phyloP scores from a whole-genome alignment of 2,888 invertebrate genomes.

The Nomada ruficornis region DNA sequence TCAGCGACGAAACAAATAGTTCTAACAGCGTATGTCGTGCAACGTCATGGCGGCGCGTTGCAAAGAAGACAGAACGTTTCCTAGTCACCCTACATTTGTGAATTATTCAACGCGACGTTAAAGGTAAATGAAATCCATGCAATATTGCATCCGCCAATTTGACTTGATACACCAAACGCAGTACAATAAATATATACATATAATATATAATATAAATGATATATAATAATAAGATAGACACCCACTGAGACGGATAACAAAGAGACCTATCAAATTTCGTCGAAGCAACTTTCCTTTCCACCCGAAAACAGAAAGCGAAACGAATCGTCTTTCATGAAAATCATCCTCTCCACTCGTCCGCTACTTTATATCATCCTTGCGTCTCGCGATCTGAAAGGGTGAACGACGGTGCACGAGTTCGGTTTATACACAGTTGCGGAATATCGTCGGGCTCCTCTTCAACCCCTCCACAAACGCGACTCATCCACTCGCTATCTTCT shows the following conservation, averaged over 20 bases:
- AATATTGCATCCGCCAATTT: too few species aligned
- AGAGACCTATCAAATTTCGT: background rate
- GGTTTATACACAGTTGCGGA: slow-evolving; percentile 28
- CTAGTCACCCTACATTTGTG: slow-evolving; percentile 37
- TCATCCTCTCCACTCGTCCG: slow-evolving; percentile 15
- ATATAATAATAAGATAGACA: too few species aligned
- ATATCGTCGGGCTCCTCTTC: slow-evolving; percentile 14
- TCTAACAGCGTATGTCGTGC: background rate
- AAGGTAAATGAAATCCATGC: slow-evolving; percentile 37
- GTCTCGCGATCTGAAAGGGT: slow-evolving; percentile 34
- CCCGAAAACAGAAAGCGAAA: background rate
- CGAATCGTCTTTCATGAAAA: slow-evolving; percentile 21
- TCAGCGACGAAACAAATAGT: too few species aligned
- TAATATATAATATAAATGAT: too few species aligned
- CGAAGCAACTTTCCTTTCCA: too few species aligned
- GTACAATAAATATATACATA: too few species aligned
- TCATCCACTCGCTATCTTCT: slow-evolving; percentile 41
- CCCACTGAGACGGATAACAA: background rate
- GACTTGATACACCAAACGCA: too few species aligned
- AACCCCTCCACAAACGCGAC: slow-evolving; percentile 15
- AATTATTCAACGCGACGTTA: slow-evolving; percentile 63
- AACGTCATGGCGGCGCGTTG: background rate
- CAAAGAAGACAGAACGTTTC: slow-evolving; percentile 22
- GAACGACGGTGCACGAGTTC: slow-evolving; percentile 15
- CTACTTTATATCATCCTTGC: slow-evolving; percentile 14